Percentiles rank a stretch among this genome's conserved stretches.
phyloP scores from a whole-genome alignment of 2,113 vertebrate genomes.

The Nothobranchius furzeri region DNA sequence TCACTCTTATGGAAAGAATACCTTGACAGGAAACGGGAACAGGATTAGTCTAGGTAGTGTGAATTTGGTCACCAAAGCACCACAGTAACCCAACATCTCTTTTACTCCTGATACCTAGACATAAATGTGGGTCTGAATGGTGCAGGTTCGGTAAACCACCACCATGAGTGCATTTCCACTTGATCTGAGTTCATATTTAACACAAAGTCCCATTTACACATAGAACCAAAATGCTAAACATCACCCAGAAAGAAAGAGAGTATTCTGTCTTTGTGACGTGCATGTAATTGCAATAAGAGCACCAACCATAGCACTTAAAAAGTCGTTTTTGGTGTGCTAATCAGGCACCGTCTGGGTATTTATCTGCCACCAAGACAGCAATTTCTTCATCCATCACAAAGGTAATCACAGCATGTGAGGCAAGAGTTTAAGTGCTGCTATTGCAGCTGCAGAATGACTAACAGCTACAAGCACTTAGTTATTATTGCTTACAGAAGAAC shows the following conservation, averaged over 20 bases:
- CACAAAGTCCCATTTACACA: background rate
- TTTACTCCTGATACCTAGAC: too few relatives aligned
- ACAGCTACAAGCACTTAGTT: constrained; percentile 53
- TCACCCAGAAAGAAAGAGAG: constrained; percentile 1
- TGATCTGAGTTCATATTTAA: background rate
- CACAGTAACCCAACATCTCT: too few relatives aligned
- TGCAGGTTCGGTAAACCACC: too few relatives aligned
- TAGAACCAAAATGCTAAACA: background rate
- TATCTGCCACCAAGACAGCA: constrained; percentile 62
- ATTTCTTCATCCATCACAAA: constrained; percentile 70
- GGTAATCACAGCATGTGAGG: constrained; percentile 71
- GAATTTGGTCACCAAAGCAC: too few relatives aligned
- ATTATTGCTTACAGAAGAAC: constrained; percentile 29
- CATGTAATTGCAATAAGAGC: constrained; percentile 8
- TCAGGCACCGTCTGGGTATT: constrained; percentile 25
- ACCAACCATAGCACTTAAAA: constrained; percentile 14
- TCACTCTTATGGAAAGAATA: constrained; percentile 48
- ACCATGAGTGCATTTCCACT: too few relatives aligned
- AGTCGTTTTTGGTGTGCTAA: constrained; percentile 24
- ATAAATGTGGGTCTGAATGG: too few relatives aligned
- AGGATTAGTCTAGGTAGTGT: background rate
- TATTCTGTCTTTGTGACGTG: constrained; percentile 13
- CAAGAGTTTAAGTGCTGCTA: constrained; percentile 46
- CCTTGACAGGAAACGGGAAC: constrained; percentile 38
- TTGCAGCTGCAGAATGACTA: constrained; percentile 71